Evolutionary conservation across 2,797 vertebrate genomes (phyloP).

Genomic region (Esox masquinongy): DNA sequence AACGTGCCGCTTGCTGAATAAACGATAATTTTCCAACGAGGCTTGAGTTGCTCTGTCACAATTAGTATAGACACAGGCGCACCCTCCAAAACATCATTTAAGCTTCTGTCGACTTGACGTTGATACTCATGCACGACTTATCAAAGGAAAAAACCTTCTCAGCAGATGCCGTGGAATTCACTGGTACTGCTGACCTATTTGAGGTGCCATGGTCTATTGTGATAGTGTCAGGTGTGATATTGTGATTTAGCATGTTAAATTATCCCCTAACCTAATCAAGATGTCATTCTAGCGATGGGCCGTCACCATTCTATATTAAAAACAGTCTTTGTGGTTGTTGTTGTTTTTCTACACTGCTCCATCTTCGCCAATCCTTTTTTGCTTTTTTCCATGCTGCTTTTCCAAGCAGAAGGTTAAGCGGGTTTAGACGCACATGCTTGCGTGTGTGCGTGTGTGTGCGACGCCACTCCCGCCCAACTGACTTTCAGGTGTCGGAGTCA

Average conservation of each 20-base stretch:
- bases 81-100: no score
- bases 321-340: neutral
- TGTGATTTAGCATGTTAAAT: neutral
- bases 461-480: no score
- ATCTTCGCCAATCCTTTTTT: no score
- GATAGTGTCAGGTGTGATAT: slow-evolving; percentile 32
- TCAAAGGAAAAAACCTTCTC: slow-evolving; percentile 32
- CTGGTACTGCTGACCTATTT: slow-evolving; percentile 2
- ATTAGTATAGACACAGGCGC: slow-evolving; percentile 56
- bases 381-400: no score
- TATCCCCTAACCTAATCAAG: neutral
- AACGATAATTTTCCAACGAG: slow-evolving; percentile 55
- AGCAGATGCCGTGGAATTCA: slow-evolving; percentile 28
- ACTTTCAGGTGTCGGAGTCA: no score
- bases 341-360: no score
- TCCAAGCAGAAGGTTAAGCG: no score
- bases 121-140: slow-evolving; percentile 47
- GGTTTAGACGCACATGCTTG: no score
- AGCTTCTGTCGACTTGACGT: slow-evolving; percentile 46
- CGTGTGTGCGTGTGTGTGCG: no score
- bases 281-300: neutral
- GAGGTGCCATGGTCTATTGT: slow-evolving; percentile 30
- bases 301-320: neutral
- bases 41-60: slow-evolving; percentile 47
- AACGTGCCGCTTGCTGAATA: slow-evolving; percentile 39